Conservation (phyloP, 2,797 vertebrate species). For the Decapterus maruadsi region DNA sequence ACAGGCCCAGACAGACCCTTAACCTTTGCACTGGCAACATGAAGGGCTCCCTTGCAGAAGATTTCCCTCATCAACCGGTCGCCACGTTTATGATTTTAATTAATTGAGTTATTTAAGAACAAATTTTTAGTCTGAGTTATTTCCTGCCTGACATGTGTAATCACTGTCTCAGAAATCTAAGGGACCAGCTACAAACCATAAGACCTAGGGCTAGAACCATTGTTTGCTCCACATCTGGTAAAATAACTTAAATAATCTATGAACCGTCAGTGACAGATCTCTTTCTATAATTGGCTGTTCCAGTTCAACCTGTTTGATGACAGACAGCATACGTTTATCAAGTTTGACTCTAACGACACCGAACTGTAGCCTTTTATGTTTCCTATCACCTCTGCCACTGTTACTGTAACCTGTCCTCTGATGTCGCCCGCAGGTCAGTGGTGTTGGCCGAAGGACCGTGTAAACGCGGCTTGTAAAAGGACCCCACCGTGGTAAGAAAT, state of each 20-base stretch:
- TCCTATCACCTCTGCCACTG: background rate
- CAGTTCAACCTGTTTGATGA: conserved; percentile 4
- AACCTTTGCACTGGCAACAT: background rate
- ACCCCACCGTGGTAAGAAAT: conserved; percentile 81
- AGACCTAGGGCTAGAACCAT: too few species aligned
- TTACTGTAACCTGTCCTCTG: background rate
- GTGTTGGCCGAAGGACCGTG: conserved; percentile 88
- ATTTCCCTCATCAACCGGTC: background rate
- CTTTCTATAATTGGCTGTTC: too few species aligned
- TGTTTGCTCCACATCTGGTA: background rate
- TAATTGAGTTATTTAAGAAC: too few species aligned
- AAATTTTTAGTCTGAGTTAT: too few species aligned
- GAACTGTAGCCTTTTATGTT: conserved; percentile 12
- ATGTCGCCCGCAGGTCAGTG: conserved; percentile 82
- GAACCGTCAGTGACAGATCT: too few species aligned
- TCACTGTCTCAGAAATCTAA: too few species aligned
- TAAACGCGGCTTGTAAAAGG: conserved; percentile 83
- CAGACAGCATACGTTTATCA: background rate
- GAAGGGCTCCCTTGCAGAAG: background rate
- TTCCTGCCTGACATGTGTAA: too few species aligned
- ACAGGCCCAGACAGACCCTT: conserved; percentile 2
- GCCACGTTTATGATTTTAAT: too few species aligned
- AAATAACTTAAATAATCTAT: background rate
- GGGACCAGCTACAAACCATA: too few species aligned
- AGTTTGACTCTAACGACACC: conserved; percentile 1